These are phyloP conservation scores for Colletes collaris DNA, from an alignment of 2,888 invertebrate species.

Conservation along the genomic window DNA sequence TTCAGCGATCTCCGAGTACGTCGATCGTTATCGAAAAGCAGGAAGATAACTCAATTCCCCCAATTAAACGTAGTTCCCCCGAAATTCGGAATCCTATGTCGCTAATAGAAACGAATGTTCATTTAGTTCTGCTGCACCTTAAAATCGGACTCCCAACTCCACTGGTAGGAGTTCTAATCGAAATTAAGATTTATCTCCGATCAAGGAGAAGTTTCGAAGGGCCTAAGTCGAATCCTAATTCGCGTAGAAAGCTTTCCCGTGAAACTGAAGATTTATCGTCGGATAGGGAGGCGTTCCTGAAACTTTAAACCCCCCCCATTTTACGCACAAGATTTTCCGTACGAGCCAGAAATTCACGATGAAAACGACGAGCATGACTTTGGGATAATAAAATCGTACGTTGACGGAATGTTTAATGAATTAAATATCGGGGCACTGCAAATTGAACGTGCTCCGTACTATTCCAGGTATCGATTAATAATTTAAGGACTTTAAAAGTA, in stretches of 20 bases:
- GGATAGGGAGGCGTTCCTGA: background rate
- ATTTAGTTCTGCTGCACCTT: background rate
- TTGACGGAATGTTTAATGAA: background rate
- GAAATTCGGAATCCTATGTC: background rate
- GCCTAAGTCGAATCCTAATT: conserved; percentile 30
- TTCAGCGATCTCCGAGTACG: too few species aligned
- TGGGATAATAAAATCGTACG: background rate
- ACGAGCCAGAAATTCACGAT: background rate
- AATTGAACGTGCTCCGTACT: conserved; percentile 13
- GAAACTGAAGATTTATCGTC: conserved; percentile 35
- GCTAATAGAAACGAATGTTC: conserved; percentile 8
- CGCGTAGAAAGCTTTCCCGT: conserved; percentile 9
- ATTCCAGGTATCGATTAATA: conserved; percentile 22
- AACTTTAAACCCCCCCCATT: conserved; percentile 20
- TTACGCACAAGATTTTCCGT: conserved; percentile 9
- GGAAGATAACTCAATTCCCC: too few species aligned
- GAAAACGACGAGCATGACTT: too few species aligned
- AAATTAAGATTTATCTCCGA: conserved; percentile 42
- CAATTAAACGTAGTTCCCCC: background rate
- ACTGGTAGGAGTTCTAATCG: background rate
- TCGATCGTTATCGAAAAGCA: too few species aligned
- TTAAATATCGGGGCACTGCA: background rate
- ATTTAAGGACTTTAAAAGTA: conserved; percentile 10
- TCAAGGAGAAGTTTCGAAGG: conserved; percentile 8
- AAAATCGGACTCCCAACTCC: background rate